Conservation (phyloP, 2,888 invertebrate species). For the Drosophila ustulata region DNA sequence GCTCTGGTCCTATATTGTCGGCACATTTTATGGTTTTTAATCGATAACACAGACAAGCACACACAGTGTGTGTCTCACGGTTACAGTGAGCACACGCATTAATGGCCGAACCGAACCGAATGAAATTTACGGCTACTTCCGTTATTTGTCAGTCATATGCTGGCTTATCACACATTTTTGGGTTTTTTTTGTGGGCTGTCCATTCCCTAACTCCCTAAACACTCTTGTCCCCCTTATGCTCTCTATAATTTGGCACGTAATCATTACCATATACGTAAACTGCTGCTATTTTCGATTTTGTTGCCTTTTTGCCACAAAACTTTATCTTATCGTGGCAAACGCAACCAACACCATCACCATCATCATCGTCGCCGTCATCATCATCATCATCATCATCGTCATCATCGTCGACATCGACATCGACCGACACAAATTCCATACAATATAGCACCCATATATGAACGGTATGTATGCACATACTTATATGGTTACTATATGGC, state of each 20-base stretch:
- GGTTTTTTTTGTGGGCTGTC: neutral
- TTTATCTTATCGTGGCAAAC: slow-evolving; percentile 71
- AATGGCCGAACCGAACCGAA: slow-evolving; percentile 36
- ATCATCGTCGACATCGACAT: slow-evolving; percentile 30
- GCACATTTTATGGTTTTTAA: slow-evolving; percentile 65
- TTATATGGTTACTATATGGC: slow-evolving; percentile 28
- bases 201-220: slow-evolving; percentile 1
- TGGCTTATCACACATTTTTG: slow-evolving; percentile 24
- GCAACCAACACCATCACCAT: slow-evolving; percentile 31
- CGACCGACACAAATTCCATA: slow-evolving; percentile 44
- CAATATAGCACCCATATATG: slow-evolving; percentile 20
- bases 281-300: slow-evolving; percentile 73
- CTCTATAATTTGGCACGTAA: slow-evolving; percentile 23
- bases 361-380: slow-evolving; percentile 12
- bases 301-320: slow-evolving; percentile 58
- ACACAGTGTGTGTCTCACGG: slow-evolving; percentile 1
- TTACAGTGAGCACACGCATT: slow-evolving; percentile 61
- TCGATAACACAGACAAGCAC: slow-evolving; percentile 66
- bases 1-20: slow-evolving; percentile 38
- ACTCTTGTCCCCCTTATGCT: neutral
- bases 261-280: slow-evolving; percentile 70
- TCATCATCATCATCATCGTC: slow-evolving; percentile 1
- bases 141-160: slow-evolving; percentile 60
- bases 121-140: slow-evolving; percentile 53
- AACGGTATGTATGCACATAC: slow-evolving; percentile 11